Percentiles rank a stretch among this genome's conserved stretches.
Conservation (phyloP, 2,888 invertebrate genomes). For the Idaea dimidiata region DNA sequence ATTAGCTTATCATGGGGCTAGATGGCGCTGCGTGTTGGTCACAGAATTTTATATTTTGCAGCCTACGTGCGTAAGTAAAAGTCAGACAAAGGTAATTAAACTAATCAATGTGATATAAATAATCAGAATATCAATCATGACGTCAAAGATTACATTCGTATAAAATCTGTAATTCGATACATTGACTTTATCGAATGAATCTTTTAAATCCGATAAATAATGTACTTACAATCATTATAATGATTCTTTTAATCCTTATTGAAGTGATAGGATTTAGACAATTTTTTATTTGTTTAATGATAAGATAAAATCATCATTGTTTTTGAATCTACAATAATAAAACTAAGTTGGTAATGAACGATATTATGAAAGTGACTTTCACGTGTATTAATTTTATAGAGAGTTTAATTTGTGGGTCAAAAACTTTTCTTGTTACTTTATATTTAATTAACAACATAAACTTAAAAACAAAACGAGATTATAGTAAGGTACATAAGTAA, state of each 20-base stretch:
- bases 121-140: neutral
- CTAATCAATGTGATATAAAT: neutral
- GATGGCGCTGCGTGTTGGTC: too few species aligned
- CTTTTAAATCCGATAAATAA: neutral
- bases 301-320: neutral
- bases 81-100: neutral
- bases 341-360: neutral
- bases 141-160: neutral
- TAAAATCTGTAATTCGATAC: neutral
- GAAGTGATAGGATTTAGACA: slow-evolving; percentile 1
- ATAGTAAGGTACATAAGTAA: neutral
- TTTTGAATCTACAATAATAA: neutral
- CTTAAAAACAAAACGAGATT: neutral
- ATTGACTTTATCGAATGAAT: neutral
- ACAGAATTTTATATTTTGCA: neutral
- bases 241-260: neutral
- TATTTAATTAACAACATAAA: neutral
- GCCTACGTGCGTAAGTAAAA: neutral
- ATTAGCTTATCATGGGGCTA: too few species aligned
- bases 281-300: neutral
- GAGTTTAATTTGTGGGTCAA: too few species aligned
- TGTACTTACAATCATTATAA: neutral
- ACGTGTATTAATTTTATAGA: too few species aligned
- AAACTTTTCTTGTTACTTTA: too few species aligned
- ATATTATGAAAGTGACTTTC: too few species aligned